Evolutionary conservation across 2,113 vertebrate species (phyloP).

Genomic region (Thymallus thymallus): DNA sequence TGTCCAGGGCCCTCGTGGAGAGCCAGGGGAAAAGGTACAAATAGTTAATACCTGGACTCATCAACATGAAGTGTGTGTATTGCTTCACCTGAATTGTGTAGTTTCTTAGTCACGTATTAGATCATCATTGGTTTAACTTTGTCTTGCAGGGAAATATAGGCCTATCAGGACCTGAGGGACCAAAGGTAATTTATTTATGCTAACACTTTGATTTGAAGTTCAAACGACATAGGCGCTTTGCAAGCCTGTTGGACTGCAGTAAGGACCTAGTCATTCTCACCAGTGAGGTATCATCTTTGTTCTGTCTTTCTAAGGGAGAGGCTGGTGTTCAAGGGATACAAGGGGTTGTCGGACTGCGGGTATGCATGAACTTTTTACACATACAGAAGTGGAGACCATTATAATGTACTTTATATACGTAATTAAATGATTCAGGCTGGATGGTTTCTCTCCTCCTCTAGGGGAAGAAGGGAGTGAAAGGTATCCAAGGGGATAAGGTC

Average conservation of each 20-base stretch:
- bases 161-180: constrained; percentile 70
- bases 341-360: constrained; percentile 70
- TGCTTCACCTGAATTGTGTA: not conserved
- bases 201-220: not conserved
- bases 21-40: constrained; percentile 77
- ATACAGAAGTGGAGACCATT: not conserved
- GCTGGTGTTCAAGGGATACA: constrained; percentile 70
- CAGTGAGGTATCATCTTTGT: not conserved
- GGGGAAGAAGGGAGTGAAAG: constrained; percentile 82
- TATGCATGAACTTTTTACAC: constrained; percentile 39
- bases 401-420: not conserved
- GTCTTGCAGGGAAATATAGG: constrained; percentile 77
- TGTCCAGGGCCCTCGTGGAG: constrained; percentile 69
- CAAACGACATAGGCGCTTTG: too few species aligned
- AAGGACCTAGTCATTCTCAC: not conserved
- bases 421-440: constrained; percentile 32
- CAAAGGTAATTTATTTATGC: constrained; percentile 68
- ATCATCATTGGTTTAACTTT: constrained; percentile 1
- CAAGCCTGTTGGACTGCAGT: not conserved
- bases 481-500: constrained; percentile 80
- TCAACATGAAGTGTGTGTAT: not conserved
- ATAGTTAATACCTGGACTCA: not conserved
- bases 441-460: constrained; percentile 55
- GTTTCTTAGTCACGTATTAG: not conserved
- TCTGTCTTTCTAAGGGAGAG: constrained; percentile 61